Conservation (phyloP, 1,140 invertebrate genomes). For the Drosophila repletoides region DNA sequence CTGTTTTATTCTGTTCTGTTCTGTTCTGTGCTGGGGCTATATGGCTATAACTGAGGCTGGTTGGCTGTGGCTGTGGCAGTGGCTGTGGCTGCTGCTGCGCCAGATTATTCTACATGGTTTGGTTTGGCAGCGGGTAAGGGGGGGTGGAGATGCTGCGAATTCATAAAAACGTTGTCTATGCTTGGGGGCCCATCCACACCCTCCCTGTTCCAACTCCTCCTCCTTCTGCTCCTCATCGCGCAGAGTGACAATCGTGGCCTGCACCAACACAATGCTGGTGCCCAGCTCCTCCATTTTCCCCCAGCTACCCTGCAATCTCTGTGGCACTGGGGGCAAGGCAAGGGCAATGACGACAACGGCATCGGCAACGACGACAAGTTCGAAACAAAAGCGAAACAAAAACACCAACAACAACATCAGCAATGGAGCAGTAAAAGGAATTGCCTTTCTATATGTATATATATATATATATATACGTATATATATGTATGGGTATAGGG, state of each 20-base stretch:
- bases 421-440: slow-evolving; percentile 41
- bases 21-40: too few relatives aligned
- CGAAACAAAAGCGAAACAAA: slow-evolving; percentile 74
- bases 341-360: slow-evolving; percentile 70
- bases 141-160: slow-evolving; percentile 50
- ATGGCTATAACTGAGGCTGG: too few relatives aligned
- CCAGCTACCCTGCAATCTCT: too few relatives aligned
- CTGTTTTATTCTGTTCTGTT: too few relatives aligned
- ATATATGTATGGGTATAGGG: too few relatives aligned
- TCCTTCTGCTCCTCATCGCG: too few relatives aligned
- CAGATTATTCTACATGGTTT: slow-evolving; percentile 60
- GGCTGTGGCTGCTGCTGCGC: slow-evolving; percentile 27
- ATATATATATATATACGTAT: background rate
- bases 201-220: too few relatives aligned
- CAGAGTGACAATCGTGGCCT: slow-evolving; percentile 74
- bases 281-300: too few relatives aligned
- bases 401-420: slow-evolving; percentile 57
- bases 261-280: slow-evolving; percentile 60
- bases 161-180: slow-evolving; percentile 79
- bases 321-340: slow-evolving; percentile 52
- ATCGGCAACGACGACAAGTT: slow-evolving; percentile 57
- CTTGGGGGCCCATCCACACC: too few relatives aligned
- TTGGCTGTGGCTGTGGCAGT: slow-evolving; percentile 1
- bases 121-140: slow-evolving; percentile 12
- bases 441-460: slow-evolving; percentile 32